Percentiles rank a stretch among this genome's conserved stretches.
phyloP scores from a whole-genome alignment of 2,113 vertebrate genomes.

The Dasypus novemcinctus region DNA sequence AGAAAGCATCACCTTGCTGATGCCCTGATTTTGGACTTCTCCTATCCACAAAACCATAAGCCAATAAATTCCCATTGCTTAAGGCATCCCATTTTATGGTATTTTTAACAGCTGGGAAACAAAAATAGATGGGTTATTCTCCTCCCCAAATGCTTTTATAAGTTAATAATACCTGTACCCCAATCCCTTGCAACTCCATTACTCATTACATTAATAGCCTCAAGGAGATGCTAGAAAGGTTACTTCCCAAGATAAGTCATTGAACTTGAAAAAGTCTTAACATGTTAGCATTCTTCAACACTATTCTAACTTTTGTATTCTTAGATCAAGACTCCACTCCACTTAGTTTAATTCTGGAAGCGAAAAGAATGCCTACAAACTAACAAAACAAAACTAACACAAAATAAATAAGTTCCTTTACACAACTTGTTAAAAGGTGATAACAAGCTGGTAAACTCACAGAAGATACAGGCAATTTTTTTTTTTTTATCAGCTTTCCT shows the following conservation, averaged over 20 bases:
- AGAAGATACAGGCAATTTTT: neutral
- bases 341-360: conserved; percentile 17
- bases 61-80: no score
- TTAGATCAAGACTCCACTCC: neutral
- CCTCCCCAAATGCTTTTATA: neutral
- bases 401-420: neutral
- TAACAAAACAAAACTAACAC: neutral
- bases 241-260: neutral
- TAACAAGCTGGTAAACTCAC: neutral
- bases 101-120: no score
- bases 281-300: neutral
- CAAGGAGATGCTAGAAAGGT: neutral
- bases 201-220: neutral
- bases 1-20: no score
- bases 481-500: no score
- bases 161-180: neutral
- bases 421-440: neutral
- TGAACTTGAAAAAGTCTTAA: neutral
- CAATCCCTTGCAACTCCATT: neutral
- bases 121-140: neutral
- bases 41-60: no score
- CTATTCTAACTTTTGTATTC: neutral
- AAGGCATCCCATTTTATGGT: no score
- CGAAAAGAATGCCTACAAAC: neutral
- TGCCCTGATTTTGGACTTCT: no score